Evolutionary conservation across 2,888 invertebrate species (phyloP).

Genomic region (Hipparchia semele): DNA sequence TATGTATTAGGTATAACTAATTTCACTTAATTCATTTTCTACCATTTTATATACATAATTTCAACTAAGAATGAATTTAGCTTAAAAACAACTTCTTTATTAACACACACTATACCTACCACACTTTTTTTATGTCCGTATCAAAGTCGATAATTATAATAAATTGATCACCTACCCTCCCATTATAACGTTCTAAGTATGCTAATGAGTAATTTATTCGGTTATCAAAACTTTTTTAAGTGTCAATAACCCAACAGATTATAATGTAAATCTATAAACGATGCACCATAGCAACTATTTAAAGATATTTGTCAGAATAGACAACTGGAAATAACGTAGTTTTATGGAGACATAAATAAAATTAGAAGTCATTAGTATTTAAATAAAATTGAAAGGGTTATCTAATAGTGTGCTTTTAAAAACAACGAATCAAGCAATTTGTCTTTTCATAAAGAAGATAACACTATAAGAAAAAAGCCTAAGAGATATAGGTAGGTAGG

Average conservation of each 20-base stretch:
- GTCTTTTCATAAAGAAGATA: slow-evolving; percentile 45
- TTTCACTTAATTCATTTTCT: too few species aligned
- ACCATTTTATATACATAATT: background rate
- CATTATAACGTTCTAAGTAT: slow-evolving; percentile 32
- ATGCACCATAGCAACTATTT: slow-evolving; percentile 27
- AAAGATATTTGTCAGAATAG: slow-evolving; percentile 33
- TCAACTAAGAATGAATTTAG: background rate
- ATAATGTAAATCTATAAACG: slow-evolving; percentile 35
- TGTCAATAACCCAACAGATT: slow-evolving; percentile 33
- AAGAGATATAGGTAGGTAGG: background rate
- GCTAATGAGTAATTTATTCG: slow-evolving; percentile 38
- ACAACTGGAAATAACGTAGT: slow-evolving; percentile 19
- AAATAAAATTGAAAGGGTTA: slow-evolving; percentile 33
- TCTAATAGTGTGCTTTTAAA: slow-evolving; percentile 28
- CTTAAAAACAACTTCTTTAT: background rate
- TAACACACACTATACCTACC: background rate
- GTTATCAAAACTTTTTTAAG: slow-evolving; percentile 31
- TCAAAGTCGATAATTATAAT: slow-evolving; percentile 25
- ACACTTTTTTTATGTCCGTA: background rate
- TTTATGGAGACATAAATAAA: slow-evolving; percentile 38
- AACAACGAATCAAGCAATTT: slow-evolving; percentile 19
- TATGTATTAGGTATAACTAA: too few species aligned
- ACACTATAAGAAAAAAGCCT: slow-evolving; percentile 17
- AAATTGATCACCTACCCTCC: slow-evolving; percentile 29
- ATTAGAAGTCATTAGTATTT: slow-evolving; percentile 36